Conservation (phyloP, 2,888 invertebrate genomes). For the Teleiodes luculella region DNA sequence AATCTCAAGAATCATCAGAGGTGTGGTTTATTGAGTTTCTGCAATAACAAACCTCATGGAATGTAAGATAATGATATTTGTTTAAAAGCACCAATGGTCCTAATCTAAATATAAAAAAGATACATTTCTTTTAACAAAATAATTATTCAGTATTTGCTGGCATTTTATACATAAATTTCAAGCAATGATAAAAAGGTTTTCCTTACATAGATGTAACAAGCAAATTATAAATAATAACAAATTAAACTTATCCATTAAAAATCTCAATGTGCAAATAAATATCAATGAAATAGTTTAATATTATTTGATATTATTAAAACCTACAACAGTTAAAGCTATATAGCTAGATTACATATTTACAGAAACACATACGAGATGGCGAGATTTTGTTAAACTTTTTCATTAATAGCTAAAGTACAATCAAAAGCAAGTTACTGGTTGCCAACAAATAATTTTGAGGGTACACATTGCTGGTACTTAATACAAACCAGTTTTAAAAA, state of each 20-base stretch:
- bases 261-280: slow-evolving; percentile 38
- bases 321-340: slow-evolving; percentile 75
- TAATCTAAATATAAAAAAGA: slow-evolving; percentile 7
- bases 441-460: too few relatives aligned
- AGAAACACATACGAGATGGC: slow-evolving; percentile 41
- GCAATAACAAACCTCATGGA: slow-evolving; percentile 19
- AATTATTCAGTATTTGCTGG: background rate
- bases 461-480: too few relatives aligned
- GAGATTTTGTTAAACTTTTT: slow-evolving; percentile 11
- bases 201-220: background rate
- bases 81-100: slow-evolving; percentile 29
- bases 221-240: background rate
- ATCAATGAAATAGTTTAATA: slow-evolving; percentile 39
- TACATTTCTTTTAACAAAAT: background rate
- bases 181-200: background rate
- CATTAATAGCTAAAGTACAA: too few relatives aligned
- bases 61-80: slow-evolving; percentile 24
- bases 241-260: background rate
- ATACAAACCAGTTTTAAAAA: too few relatives aligned
- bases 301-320: slow-evolving; percentile 38
- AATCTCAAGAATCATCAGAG: slow-evolving; percentile 15
- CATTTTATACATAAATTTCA: background rate
- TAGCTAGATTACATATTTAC: slow-evolving; percentile 73
- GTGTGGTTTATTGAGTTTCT: background rate
- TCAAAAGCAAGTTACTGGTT: too few relatives aligned